A percentile compares a stretch with the other conserved stretches of the same genome.
phyloP scores from a whole-genome alignment of 1,140 invertebrate genomes.

The Aphelenchoides besseyi region DNA sequence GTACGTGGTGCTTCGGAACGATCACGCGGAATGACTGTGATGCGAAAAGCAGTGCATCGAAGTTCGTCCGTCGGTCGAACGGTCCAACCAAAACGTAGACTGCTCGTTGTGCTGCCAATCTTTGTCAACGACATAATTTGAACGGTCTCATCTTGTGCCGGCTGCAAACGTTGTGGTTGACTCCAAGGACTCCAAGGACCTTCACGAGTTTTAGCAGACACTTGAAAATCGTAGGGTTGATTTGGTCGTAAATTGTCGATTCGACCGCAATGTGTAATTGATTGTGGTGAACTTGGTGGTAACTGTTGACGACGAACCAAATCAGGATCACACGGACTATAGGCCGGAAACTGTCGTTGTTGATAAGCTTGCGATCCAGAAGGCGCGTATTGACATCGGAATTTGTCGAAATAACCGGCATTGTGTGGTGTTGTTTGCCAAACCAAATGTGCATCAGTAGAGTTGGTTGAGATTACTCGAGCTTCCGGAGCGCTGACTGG shows the following conservation, averaged over 20 bases:
- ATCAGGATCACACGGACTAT: conserved; percentile 56
- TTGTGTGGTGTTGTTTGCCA: conserved; percentile 55
- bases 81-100: conserved; percentile 53
- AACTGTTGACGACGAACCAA: conserved; percentile 55
- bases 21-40: conserved; percentile 55
- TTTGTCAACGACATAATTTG: conserved; percentile 48
- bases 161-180: conserved; percentile 43
- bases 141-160: conserved; percentile 38
- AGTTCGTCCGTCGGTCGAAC: conserved; percentile 46
- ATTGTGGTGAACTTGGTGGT: conserved; percentile 50
- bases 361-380: conserved; percentile 45
- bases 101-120: conserved; percentile 47
- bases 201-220: conserved; percentile 49
- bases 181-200: conserved; percentile 53
- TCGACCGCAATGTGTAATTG: conserved; percentile 54
- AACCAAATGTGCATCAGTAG: conserved; percentile 55
- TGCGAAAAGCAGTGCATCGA: conserved; percentile 55
- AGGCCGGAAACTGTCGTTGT: conserved; percentile 58
- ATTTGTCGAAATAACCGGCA: conserved; percentile 57
- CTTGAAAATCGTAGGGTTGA: conserved; percentile 56
- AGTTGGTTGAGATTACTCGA: conserved; percentile 54
- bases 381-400: conserved; percentile 53
- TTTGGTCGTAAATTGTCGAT: conserved; percentile 56
- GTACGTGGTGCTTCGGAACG: conserved; percentile 46
- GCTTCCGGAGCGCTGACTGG: conserved; percentile 28